Base-by-base conservation (phyloP, 2,113 vertebrate genomes). In the Pteruthius melanotis region DNA sequence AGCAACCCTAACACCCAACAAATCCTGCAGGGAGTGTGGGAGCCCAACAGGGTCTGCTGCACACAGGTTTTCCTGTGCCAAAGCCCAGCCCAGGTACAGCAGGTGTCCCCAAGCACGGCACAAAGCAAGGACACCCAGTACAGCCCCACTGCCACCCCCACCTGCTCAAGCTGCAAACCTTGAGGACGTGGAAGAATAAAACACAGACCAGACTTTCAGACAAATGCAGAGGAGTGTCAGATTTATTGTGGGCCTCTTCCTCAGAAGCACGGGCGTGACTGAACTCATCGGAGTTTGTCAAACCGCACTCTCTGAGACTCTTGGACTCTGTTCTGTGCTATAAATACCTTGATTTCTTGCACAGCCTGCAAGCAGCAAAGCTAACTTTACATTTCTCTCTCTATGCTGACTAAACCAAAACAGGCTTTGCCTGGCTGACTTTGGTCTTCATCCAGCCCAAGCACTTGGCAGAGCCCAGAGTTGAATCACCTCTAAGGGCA, bases 331-430 rank as follows among this genome's bases (percentile, higher is more conserved):
- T 24, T 83, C 63, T 19, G 52, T 42, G 49, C 74, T 91, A 71
- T 76, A 75, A 94, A 95, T 69, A 94, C n/a, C 17, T 65, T 22
- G 42, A 63, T 59, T 74, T 52, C 80, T 93, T 37, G 30, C 81
- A 68, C 23, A 47, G 33, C 23, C 45, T 83, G 75, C 53, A 79
- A 87, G 57, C 27, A 68, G 53, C 66, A 76, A 39, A 1, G 16
- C 35, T 60, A 90, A 57, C 54, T 85, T 40, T 50, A 85, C 31
- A 24, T 76, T 80, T 85, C 87, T 72, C 56, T 54, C 49, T 31
- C 30, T 44, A 19, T 33, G 65, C 88, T 92, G 79, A 94, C 88
- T 83, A 83, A 70, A 86, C 23, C 26, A 57, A 70, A 89, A 16
- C 50, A 56, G 59, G 54, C 75, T 85, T 47, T 87, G 82, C 70